Base-by-base conservation (phyloP, 2,113 vertebrate species). In the Cercocebus atys region DNA sequence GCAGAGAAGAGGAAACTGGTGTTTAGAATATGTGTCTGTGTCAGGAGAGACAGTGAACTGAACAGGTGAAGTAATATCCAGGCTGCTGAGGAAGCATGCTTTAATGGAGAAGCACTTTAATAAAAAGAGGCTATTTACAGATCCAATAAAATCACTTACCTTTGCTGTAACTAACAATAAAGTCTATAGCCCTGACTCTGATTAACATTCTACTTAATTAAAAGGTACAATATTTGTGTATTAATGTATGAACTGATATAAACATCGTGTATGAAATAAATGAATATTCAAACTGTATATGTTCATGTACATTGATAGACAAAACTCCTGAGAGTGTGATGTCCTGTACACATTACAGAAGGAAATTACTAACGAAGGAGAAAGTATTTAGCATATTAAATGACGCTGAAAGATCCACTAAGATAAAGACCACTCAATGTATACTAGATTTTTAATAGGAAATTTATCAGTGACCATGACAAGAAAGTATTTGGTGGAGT, bases 201-300 rank as follows among this genome's bases (percentile, higher is more conserved):
- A 85, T 80, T 88, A 84, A 40, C 23, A 86, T 94, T 87, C 45
- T 78, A 82, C 20, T 94, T 90, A 93, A 79, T 13, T 50, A 55
- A 93, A 91, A 40, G 14, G 20, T 66, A 64, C 18, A 81, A 32
- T 76, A 90, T 90, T 88, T 95, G 13, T 68, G 40, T 52, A 80
- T 72, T 78, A 78, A 86, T 75, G 55, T 93, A 70, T 87, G 2
- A 87, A 93, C 45, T 88, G n/a, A 16, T 81, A 10, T 1, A 95
- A 92, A 88, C 16, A 89, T 89, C 52, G 68, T 83, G 32, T 87
- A 87, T 90, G 27, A 90, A 89, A 75, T 95, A 95, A 97, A 90
- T 85, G 30, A 92, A 93, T 72, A 95, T 76, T 85, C 43, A 94
- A 95, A 94, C 4, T 89, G 0, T 25, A 81, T 17, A 82, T 78